Evolutionary conservation across 2,888 invertebrate genomes (phyloP), one percentile per base, ranked within the genome.

Genomic region (Venustoraphidia nigricollis): DNA sequence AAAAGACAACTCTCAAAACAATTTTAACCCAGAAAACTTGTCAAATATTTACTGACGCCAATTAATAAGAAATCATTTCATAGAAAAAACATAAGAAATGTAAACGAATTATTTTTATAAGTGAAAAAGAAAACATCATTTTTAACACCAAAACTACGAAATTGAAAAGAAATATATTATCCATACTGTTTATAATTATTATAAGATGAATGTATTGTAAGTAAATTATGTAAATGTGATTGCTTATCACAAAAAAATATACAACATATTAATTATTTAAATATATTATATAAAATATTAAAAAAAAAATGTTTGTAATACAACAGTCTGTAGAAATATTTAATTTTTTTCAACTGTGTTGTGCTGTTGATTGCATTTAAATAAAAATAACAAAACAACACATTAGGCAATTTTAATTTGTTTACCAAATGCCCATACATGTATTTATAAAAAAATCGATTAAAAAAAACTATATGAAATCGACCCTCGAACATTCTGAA

Each of bases 311-410:
- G 45, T 45, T 45, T 45, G 45, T 45, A 45, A 45, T 42, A 42
- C 42, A 42, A 42, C 42, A 42, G 17, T 42, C 27, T 42, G 42
- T 11, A 14, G 17, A 42, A 17, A 11, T 41, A 17, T 11, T 34
- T 45, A 27, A 27, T 27, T 27, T 27, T 27, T 27, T 27, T 27
- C 27, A 27, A 6, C 27, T 45, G 38, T 45, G 17, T 45, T 44
- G 44, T 44, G 14, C 38, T 45, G 45, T 45, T 45, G 45, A 45
- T 45, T 45, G 45, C 45, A 45, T 45, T 45, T 45, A 45, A 42
- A 34, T 34, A 45, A 45, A 17, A 45, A 45, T 3, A 27, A 27
- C 27, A 27, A 27, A 27, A 27, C 27, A 27, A 27, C 27, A 27
- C 27, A 27, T 27, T 27, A 6, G 27, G 3, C 6, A 27, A 27